These are phyloP conservation scores for Bathynomus jamesi DNA, from an alignment of 1,140 invertebrate species.

Conservation along the genomic window DNA sequence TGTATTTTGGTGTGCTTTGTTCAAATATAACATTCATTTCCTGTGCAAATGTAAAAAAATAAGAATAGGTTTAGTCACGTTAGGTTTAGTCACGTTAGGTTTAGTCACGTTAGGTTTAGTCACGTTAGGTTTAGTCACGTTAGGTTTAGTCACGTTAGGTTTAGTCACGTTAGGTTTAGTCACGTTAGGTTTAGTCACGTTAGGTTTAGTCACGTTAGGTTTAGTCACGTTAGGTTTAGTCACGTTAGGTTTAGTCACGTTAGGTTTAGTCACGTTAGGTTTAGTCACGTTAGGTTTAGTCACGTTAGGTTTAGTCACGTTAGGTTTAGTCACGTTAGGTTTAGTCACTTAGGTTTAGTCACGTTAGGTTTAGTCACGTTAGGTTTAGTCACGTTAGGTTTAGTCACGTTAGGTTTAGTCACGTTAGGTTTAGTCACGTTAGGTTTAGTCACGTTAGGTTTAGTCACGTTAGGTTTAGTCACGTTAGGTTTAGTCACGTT, in stretches of 20 bases:
- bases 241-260: neutral
- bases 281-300: neutral
- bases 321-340: constrained; percentile 2
- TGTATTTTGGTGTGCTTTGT: too few species aligned
- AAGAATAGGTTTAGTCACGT: constrained; percentile 35
- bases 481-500: constrained; percentile 34
- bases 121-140: neutral
- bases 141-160: neutral
- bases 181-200: neutral
- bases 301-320: constrained; percentile 1
- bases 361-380: neutral
- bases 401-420: constrained; percentile 3
- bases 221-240: neutral
- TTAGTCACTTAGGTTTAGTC: neutral
- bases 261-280: neutral
- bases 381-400: constrained; percentile 5
- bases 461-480: constrained; percentile 14
- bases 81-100: neutral
- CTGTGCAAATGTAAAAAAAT: too few species aligned
- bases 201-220: neutral
- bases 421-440: neutral
- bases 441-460: constrained; percentile 5
- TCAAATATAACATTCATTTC: too few species aligned
- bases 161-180: neutral
- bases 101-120: neutral